A percentile compares a stretch with the other conserved stretches of the same genome.
Conservation (phyloP, 2,113 vertebrate genomes). For the Serilophus lunatus region DNA sequence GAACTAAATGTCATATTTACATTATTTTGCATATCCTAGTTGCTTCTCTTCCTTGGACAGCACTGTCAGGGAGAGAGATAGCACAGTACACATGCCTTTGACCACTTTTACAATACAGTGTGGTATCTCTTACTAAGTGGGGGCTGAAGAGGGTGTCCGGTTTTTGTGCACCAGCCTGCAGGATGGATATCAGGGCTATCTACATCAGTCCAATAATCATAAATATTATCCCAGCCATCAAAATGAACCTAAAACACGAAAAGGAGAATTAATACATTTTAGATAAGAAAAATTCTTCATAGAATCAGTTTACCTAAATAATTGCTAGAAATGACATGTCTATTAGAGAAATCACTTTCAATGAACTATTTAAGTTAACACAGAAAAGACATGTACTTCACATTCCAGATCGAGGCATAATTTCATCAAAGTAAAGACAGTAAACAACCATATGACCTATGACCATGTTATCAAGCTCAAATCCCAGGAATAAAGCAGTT, state of each 20-base stretch:
- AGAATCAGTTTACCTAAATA: not conserved
- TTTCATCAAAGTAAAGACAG: not conserved
- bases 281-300: not conserved
- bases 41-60: not conserved
- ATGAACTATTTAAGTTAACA: not conserved
- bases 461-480: not conserved
- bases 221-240: conserved; percentile 83
- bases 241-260: conserved; percentile 77
- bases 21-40: not conserved
- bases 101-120: not conserved
- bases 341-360: not conserved
- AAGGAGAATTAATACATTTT: not conserved
- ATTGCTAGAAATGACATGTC: not conserved
- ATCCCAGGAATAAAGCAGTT: not conserved
- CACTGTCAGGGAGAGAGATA: not conserved
- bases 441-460: not conserved
- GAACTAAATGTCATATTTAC: not conserved
- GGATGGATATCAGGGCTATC: conserved; percentile 85
- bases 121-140: conserved; percentile 78
- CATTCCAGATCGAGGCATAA: not conserved
- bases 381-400: not conserved
- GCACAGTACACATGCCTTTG: not conserved
- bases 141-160: conserved; percentile 82
- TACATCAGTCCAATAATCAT: conserved; percentile 84
- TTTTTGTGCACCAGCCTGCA: conserved; percentile 85